Evolutionary conservation across 2,888 invertebrate genomes (phyloP).

Genomic region (Andrena hattorfiana): DNA sequence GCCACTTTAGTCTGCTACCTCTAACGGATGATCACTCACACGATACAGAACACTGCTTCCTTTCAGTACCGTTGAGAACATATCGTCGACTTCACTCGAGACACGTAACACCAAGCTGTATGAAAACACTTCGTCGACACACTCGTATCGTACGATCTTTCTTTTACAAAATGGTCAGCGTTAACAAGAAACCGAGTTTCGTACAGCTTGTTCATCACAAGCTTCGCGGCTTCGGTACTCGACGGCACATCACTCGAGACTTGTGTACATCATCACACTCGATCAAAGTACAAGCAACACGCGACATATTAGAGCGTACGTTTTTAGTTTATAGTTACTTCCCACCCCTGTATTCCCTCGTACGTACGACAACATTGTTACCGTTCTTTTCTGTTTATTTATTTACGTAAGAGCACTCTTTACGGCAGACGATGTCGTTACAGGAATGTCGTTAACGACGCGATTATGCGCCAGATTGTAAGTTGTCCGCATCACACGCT

Average conservation of each 20-base stretch:
- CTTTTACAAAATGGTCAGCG: neutral
- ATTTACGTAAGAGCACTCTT: constrained; percentile 40
- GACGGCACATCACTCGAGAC: constrained; percentile 12
- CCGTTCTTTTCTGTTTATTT: constrained; percentile 37
- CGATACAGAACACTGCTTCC: constrained; percentile 38
- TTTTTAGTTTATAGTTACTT: constrained; percentile 53
- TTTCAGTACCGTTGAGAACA: constrained; percentile 9
- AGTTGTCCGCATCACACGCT: constrained; percentile 56
- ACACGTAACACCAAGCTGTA: constrained; percentile 21
- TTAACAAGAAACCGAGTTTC: neutral
- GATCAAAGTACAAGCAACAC: constrained; percentile 26
- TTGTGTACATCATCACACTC: constrained; percentile 11
- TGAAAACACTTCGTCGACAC: neutral
- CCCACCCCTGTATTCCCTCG: constrained; percentile 15
- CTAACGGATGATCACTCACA: constrained; percentile 47
- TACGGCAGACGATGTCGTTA: constrained; percentile 35
- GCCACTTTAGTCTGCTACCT: constrained; percentile 83
- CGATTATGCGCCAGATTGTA: constrained; percentile 47
- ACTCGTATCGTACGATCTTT: neutral
- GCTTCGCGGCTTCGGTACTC: neutral
- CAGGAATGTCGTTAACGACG: constrained; percentile 34
- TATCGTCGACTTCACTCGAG: neutral
- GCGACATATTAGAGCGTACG: constrained; percentile 24
- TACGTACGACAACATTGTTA: constrained; percentile 35
- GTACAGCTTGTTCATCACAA: constrained; percentile 1